phyloP scores from a whole-genome alignment of 2,113 vertebrate genomes.

The Chlamydotis undulata region DNA sequence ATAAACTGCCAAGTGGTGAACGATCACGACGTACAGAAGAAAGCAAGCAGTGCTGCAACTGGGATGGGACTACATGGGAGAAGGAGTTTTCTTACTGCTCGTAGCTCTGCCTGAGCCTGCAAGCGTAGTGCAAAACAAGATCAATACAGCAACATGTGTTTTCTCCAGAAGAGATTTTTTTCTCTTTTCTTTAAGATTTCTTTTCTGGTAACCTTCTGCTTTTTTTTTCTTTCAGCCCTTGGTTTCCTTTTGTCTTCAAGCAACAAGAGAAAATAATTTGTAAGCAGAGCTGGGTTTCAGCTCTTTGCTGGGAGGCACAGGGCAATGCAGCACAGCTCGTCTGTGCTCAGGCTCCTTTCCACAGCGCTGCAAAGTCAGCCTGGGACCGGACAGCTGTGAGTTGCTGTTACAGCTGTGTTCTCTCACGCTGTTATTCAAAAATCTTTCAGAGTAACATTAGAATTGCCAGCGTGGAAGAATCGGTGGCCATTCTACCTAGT shows the following conservation, averaged over 20 bases:
- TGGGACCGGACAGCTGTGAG: not conserved
- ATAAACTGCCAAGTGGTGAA: not conserved
- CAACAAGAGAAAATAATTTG: not conserved
- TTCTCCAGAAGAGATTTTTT: not conserved
- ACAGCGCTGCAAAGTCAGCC: not conserved
- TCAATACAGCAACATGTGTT: not conserved
- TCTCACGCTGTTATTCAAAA: not conserved
- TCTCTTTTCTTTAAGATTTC: not conserved
- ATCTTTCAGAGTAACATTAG: not conserved
- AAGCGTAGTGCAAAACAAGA: not conserved
- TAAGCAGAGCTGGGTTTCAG: not conserved
- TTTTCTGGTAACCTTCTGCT: not conserved
- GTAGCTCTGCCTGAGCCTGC: not conserved
- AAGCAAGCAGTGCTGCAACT: not conserved
- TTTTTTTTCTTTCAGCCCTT: not conserved
- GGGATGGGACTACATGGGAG: not conserved
- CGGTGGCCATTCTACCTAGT: not conserved
- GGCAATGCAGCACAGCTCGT: not conserved
- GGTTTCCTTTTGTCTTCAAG: constrained; percentile 27
- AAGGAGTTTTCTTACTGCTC: not conserved
- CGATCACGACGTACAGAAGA: fast-evolving
- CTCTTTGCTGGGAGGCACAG: not conserved
- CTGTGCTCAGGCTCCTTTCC: not conserved
- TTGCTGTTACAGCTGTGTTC: not conserved
- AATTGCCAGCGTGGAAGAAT: not conserved